Conservation (phyloP, 2,113 vertebrate genomes). For the chimpanzee (Pan troglodytes) region NHGRI_mPanTro3-v2.1_pri NC_072414.2:42033501-42034000, state of each 20-base stretch:
- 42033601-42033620: slow-evolving; percentile 6
- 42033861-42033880: neutral
- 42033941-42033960: neutral
- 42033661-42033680: neutral
- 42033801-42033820: neutral
- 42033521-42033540: neutral
- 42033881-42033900: neutral
- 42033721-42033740: neutral
- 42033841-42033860: neutral
- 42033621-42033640: neutral
- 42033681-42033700: neutral
- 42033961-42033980: neutral
- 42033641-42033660: neutral
- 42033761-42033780: neutral
- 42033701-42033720: neutral
- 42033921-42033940: neutral
- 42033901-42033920: neutral
- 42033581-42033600: neutral
- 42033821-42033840: neutral
- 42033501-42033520: neutral
- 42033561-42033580: neutral
- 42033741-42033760: neutral
- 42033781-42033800: neutral
- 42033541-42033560: neutral
- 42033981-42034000: neutral